Base-by-base conservation (phyloP, 2,888 invertebrate species). In the Caenorhabditis uteleia region DNA sequence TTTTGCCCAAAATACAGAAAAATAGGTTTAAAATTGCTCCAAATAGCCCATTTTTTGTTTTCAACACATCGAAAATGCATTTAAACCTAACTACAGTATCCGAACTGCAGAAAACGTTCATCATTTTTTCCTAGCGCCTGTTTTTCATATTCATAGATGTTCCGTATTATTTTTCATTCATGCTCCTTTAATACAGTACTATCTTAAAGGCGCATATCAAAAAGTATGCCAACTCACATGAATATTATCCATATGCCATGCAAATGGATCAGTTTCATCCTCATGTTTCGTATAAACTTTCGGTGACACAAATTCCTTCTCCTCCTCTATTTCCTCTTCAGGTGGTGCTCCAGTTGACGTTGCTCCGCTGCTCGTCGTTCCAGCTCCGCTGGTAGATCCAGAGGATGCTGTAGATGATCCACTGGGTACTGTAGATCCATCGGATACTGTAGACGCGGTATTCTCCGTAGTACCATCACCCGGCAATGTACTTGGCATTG, bases 261-360 rank as follows among this genome's bases (percentile, higher is more conserved):
- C 18, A 33, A 65, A 65, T 25, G 64, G 64, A 40, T 59, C 59
- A n/a, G n/a, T n/a, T n/a, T n/a, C n/a, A 21, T 51, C 40, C 16
- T 59, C 55, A 3, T 45, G 21, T 36, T 18, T 49, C 27, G 40
- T 49, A 36, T 64, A 46, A 3, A 64, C 36, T 26, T 46, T 46
- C 6, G 31, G 36, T 4, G 50, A 29, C 16, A 21, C 23, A 49
- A 55, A 55, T n/a, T n/a, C n/a, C n/a, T n/a, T n/a, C n/a, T 16
- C 23, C 26, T 10, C 27, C n/a, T 50, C 26, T 34, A 39, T n/a
- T n/a, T n/a, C n/a, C n/a, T n/a, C n/a, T 29, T 36, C 23, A 33
- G 50, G 40, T 20, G 42, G 18, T 20, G 29, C 29, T 12, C 8
- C 20, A 16, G 51, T 40, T 7, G 46, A 14, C 8, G 40, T 23